A percentile compares a stretch with the other conserved stretches of the same genome.
Conservation (phyloP, 1,140 invertebrate species). For the Aphis craccivora region DNA sequence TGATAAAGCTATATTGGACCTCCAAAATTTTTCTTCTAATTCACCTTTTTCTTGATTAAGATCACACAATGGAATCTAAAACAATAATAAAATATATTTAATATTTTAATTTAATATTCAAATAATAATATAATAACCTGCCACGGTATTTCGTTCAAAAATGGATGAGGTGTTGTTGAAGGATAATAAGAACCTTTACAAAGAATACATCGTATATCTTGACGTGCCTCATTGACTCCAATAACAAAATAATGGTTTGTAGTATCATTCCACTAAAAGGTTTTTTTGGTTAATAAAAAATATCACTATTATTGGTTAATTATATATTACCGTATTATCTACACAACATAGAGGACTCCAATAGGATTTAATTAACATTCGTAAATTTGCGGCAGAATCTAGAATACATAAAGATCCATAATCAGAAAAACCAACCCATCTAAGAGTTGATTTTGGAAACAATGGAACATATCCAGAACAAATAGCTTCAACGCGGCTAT, state of each 20-base stretch:
- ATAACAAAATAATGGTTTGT: conserved; percentile 85
- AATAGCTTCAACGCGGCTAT: conserved; percentile 1
- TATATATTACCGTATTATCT: conserved; percentile 69
- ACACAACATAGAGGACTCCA: conserved; percentile 85
- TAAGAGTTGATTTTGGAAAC: conserved; percentile 72
- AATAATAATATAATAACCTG: conserved; percentile 64
- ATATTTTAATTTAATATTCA: background rate
- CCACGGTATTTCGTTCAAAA: conserved; percentile 75
- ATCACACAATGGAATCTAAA: conserved; percentile 83
- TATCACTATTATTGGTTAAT: background rate
- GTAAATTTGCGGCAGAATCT: conserved; percentile 74
- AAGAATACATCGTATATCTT: conserved; percentile 80
- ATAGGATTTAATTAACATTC: conserved; percentile 69
- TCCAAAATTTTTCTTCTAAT: conserved; percentile 79
- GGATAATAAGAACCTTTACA: conserved; percentile 91
- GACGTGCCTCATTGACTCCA: conserved; percentile 76
- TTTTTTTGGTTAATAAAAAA: conserved; percentile 54
- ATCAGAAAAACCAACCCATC: conserved; percentile 86
- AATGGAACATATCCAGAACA: conserved; percentile 69
- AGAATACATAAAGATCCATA: conserved; percentile 75
- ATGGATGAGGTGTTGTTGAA: conserved; percentile 82
- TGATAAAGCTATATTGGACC: conserved; percentile 61
- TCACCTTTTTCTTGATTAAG: conserved; percentile 79
- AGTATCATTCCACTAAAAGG: conserved; percentile 71
- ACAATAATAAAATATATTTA: conserved; percentile 61